Evolutionary conservation across 2,888 invertebrate genomes (phyloP).

Genomic region (Eupeodes luniger): DNA sequence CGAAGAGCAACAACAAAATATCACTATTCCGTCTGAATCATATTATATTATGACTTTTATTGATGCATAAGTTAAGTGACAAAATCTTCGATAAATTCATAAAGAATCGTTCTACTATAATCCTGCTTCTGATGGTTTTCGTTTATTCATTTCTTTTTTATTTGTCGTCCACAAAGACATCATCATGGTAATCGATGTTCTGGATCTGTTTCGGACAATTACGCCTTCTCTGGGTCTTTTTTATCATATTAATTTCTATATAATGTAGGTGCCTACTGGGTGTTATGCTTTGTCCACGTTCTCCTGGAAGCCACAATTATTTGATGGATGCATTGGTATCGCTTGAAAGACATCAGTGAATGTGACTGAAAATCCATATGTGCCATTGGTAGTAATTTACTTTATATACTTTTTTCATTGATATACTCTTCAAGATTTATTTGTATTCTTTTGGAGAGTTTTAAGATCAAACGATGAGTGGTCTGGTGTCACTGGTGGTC

Average conservation of each 20-base stretch:
- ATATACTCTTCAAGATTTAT: constrained; percentile 46
- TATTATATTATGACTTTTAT: constrained; percentile 66
- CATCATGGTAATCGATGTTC: constrained; percentile 23
- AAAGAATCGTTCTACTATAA: constrained; percentile 56
- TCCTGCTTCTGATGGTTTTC: background rate
- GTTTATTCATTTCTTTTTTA: background rate
- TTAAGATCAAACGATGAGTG: constrained; percentile 58
- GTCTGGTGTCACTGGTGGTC: constrained; percentile 36
- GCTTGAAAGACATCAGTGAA: constrained; percentile 45
- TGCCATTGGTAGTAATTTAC: constrained; percentile 59
- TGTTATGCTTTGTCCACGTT: constrained; percentile 63
- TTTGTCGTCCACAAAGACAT: constrained; percentile 2
- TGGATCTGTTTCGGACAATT: constrained; percentile 65
- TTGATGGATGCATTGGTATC: constrained; percentile 71
- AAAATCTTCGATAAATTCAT: constrained; percentile 71
- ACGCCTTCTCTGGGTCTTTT: constrained; percentile 53
- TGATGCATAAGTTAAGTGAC: constrained; percentile 68
- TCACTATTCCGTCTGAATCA: constrained; percentile 43
- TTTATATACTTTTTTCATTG: constrained; percentile 43
- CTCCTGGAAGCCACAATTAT: constrained; percentile 55
- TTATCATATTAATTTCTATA: constrained; percentile 44
- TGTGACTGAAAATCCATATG: constrained; percentile 38
- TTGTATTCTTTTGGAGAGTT: constrained; percentile 41
- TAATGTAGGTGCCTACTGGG: constrained; percentile 15
- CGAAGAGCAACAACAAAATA: background rate